These are phyloP conservation scores for Cryptoleucopteryx plumbea DNA, from an alignment of 2,113 vertebrate species.

Conservation along the genomic window DNA sequence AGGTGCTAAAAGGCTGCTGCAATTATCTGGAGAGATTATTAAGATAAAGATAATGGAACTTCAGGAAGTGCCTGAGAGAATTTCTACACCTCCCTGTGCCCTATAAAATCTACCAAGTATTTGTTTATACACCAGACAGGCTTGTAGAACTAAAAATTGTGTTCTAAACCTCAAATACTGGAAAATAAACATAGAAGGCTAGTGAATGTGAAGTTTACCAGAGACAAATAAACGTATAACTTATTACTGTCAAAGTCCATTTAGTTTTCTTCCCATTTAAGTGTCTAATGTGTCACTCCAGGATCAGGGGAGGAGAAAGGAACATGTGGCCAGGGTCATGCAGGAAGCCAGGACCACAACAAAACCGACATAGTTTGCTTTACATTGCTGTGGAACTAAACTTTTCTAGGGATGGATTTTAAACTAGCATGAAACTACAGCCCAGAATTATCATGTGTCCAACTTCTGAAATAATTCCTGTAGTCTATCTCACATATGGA, in stretches of 20 bases:
- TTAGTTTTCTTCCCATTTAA: background rate
- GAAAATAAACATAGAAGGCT: background rate
- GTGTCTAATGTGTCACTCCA: background rate
- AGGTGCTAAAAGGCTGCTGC: background rate
- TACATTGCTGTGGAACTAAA: background rate
- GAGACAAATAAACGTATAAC: background rate
- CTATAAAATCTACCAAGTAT: background rate
- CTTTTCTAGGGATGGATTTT: background rate
- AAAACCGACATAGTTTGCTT: background rate
- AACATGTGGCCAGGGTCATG: background rate
- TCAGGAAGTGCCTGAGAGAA: background rate
- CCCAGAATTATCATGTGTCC: background rate
- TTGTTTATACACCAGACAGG: background rate
- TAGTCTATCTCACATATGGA: background rate
- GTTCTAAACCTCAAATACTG: background rate
- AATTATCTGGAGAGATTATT: background rate
- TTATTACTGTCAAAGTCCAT: background rate
- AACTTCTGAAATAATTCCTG: background rate
- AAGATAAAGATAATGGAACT: background rate
- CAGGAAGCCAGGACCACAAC: background rate
- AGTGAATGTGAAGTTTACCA: background rate
- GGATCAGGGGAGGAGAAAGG: background rate
- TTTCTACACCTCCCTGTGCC: background rate
- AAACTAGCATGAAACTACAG: background rate
- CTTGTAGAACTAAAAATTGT: background rate